These are phyloP conservation scores for Sebastes fasciatus DNA, from an alignment of 2,113 vertebrate species.

Conservation along the genomic window DNA sequence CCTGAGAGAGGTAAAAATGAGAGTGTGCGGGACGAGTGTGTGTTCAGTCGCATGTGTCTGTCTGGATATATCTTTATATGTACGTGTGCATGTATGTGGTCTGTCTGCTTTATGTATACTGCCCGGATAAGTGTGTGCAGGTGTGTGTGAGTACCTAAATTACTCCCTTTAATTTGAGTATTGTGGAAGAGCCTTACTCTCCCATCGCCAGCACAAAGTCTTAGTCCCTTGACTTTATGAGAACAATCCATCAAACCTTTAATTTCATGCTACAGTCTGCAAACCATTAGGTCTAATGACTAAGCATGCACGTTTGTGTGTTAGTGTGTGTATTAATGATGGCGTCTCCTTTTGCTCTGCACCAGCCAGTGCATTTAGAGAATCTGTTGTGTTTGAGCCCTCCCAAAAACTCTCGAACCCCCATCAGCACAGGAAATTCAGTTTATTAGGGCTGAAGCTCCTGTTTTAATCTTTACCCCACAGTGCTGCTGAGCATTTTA, in stretches of 20 bases:
- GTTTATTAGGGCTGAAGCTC: constrained; percentile 50
- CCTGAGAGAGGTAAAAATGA: constrained; percentile 66
- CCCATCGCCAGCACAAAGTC: constrained; percentile 56
- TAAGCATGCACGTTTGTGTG: constrained; percentile 60
- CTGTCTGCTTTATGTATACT: background rate
- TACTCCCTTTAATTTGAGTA: constrained; percentile 39
- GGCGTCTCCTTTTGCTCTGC: constrained; percentile 41
- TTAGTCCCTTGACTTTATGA: constrained; percentile 71
- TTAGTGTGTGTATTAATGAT: constrained; percentile 67
- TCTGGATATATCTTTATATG: constrained; percentile 12
- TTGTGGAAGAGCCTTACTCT: constrained; percentile 34
- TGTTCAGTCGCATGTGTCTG: constrained; percentile 2
- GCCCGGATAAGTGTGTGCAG: constrained; percentile 3
- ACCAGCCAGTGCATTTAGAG: constrained; percentile 54
- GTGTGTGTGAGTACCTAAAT: constrained; percentile 36
- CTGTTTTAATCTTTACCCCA: constrained; percentile 28
- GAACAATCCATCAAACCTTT: constrained; percentile 76
- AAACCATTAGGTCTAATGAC: constrained; percentile 74
- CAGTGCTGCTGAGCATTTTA: constrained; percentile 30
- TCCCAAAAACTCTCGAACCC: constrained; percentile 31
- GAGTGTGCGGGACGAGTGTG: constrained; percentile 13
- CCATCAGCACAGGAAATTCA: constrained; percentile 42
- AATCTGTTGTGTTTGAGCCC: constrained; percentile 17
- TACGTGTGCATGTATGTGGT: background rate
- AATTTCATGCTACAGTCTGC: constrained; percentile 74